Conservation (phyloP, 2,797 vertebrate genomes). For the Cryptoblepharus egeriae region DNA sequence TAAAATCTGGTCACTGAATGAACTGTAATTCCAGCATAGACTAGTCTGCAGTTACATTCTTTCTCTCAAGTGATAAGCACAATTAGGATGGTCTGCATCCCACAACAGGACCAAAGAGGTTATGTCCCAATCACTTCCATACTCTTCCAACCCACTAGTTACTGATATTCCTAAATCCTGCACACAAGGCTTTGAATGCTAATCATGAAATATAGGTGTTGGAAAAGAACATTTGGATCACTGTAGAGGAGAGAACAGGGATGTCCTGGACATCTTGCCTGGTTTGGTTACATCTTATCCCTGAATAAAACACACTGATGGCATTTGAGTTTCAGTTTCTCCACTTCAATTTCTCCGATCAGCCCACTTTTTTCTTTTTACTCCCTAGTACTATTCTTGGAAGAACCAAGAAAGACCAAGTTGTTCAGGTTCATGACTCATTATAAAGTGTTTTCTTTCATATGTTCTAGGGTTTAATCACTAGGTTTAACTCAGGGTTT, state of each 20-base stretch:
- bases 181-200: conserved; percentile 49
- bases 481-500: neutral
- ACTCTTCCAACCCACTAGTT: conserved; percentile 47
- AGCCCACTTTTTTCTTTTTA: neutral
- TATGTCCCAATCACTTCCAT: conserved; percentile 42
- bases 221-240: neutral
- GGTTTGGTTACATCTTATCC: neutral
- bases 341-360: neutral
- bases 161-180: conserved; percentile 37
- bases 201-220: conserved; percentile 7
- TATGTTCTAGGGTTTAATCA: neutral
- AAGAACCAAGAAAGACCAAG: neutral
- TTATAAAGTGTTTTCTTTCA: neutral
- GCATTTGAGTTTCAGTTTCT: neutral
- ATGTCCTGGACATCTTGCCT: neutral
- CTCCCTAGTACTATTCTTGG: neutral
- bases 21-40: neutral
- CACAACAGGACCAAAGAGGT: conserved; percentile 38
- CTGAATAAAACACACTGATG: neutral
- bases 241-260: neutral
- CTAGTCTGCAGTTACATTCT: conserved; percentile 12
- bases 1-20: neutral
- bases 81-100: neutral
- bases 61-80: neutral
- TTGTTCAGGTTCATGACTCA: neutral